Conservation (phyloP, 2,797 vertebrate species). For the Acestrorhynchus altus region DNA sequence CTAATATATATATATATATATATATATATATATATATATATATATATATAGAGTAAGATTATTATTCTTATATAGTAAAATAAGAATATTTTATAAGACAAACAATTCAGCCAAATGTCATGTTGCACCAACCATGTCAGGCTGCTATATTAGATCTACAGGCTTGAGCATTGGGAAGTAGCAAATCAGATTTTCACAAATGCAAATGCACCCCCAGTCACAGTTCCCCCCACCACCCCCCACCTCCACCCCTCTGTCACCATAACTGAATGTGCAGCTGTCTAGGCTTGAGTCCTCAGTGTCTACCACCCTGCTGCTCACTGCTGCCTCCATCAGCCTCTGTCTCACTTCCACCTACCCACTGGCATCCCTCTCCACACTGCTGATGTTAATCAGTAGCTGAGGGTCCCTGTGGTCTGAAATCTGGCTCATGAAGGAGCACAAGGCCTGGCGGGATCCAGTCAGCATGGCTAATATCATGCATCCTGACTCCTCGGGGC, state of each 20-base stretch:
- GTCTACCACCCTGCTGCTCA: slow-evolving; percentile 7
- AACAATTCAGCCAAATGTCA: not conserved
- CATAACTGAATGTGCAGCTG: not conserved
- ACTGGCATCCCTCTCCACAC: slow-evolving; percentile 11
- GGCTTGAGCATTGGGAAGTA: not conserved
- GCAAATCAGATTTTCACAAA: not conserved
- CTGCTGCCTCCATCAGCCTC: slow-evolving; percentile 8
- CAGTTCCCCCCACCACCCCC: too few species aligned
- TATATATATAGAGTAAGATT: too few species aligned
- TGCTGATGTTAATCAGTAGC: slow-evolving; percentile 54
- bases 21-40: too few species aligned
- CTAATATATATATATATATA: too few species aligned
- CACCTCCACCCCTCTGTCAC: too few species aligned
- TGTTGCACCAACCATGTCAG: not conserved
- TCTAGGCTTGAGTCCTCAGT: not conserved
- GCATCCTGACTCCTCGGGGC: slow-evolving; percentile 11
- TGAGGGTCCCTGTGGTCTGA: slow-evolving; percentile 29
- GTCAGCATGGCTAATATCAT: slow-evolving; percentile 26
- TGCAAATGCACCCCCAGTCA: not conserved
- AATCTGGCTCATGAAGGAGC: slow-evolving; percentile 45
- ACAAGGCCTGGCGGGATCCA: slow-evolving; percentile 7
- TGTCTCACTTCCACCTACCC: slow-evolving; percentile 13
- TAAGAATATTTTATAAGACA: not conserved
- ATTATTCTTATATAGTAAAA: not conserved
- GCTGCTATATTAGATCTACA: not conserved